A percentile compares a stretch with the other conserved stretches of the same genome.
Conservation (phyloP, 2,113 vertebrate genomes). For the Bos javanicus region DNA sequence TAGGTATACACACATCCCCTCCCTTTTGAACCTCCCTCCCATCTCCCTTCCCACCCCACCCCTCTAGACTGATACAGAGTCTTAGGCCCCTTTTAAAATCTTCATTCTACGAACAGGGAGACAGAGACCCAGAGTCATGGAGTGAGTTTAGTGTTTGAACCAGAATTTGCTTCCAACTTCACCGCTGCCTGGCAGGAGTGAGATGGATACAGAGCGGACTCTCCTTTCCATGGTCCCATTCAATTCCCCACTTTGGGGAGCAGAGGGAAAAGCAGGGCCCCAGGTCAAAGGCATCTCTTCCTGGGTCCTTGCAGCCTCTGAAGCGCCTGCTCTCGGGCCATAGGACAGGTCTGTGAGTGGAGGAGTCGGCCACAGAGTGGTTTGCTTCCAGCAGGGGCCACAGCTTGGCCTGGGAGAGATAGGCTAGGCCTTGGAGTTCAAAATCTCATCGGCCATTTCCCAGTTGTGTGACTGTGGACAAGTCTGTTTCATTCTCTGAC, state of each 20-base stretch:
- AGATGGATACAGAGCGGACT: neutral
- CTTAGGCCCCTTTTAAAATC: neutral
- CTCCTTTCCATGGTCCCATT: neutral
- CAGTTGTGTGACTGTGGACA: neutral
- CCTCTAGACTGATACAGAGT: neutral
- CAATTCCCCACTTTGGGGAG: neutral
- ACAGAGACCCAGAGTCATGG: neutral
- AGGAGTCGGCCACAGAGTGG: neutral
- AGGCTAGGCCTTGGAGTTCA: neutral
- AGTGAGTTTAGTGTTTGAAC: neutral
- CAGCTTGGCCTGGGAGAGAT: neutral
- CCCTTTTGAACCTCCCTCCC: neutral
- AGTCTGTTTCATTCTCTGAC: neutral
- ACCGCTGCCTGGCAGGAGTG: neutral
- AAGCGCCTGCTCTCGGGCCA: neutral
- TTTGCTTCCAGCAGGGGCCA: neutral
- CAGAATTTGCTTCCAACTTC: neutral
- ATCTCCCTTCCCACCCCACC: neutral
- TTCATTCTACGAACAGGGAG: neutral
- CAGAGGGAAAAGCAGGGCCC: neutral
- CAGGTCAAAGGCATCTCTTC: neutral
- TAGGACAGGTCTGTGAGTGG: neutral
- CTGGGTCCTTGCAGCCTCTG: neutral
- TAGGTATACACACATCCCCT: neutral
- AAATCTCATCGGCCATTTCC: neutral